Evolutionary conservation across 2,888 invertebrate species (phyloP), one percentile per base, ranked within the genome.

Genomic region (Hirtodrosophila duncani): DNA sequence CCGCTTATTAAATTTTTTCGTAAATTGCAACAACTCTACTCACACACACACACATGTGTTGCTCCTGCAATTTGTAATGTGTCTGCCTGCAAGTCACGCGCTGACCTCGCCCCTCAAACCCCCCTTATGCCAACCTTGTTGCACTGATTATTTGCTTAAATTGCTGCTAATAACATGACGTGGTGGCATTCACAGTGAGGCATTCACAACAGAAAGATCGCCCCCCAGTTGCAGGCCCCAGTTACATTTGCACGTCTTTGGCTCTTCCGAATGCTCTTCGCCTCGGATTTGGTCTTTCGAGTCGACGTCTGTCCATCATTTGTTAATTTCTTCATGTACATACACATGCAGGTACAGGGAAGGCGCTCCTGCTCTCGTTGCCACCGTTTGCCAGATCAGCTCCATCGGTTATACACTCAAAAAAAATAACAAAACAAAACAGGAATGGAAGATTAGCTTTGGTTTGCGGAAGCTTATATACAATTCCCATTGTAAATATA

Each of bases 141-240:
- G 63, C 67, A 72, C 81, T 84, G 84, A 84, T 84, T 84, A 84
- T 84, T 84, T 84, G 83, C 82, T 84, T 82, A 84, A 84, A 84
- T 84, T 84, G 84, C 84, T 84, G 83, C 84, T 84, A 84, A 84
- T 84, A 84, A 84, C 84, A 84, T 82, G 84, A 84, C 84, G 67
- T 82, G 84, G 69, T 81, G 81, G 75, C 82, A 82, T 65, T 70
- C 78, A 64, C 23, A 42, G 31, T 46, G 41, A 43, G 39, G 36
- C 16, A 56, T 55, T 18, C 39, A 39, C 27, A 27, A 34, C 23
- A 59, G 33, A 42, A 36, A 44, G 58, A 63, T 58, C 58, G 59
- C 72, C 67, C 62, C 65, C 71, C 67, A 65, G 60, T 63, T 57
- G 58, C 61, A 37, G 51, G 77, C 63, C 61, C 63, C 72, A 72